Evolutionary conservation across 2,888 invertebrate genomes (phyloP).

Genomic region (Melipona bicolor): DNA sequence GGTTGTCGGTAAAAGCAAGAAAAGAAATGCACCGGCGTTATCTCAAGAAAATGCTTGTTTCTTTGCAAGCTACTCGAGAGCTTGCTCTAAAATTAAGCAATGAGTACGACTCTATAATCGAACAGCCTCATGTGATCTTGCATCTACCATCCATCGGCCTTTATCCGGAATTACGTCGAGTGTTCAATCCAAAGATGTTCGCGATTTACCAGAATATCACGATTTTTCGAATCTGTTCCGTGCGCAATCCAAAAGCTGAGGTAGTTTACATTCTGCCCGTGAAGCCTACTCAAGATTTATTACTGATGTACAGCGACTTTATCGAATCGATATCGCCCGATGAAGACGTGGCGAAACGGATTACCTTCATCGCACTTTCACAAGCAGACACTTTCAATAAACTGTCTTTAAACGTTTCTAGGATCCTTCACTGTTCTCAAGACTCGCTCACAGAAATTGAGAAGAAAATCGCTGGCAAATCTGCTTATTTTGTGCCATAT

Average conservation of each 20-base stretch:
- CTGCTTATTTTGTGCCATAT: slow-evolving; percentile 67
- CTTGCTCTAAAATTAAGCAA: slow-evolving; percentile 49
- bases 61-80: slow-evolving; percentile 38
- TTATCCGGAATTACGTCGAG: slow-evolving; percentile 60
- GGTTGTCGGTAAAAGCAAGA: slow-evolving; percentile 62
- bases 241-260: slow-evolving; percentile 59
- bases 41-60: slow-evolving; percentile 61
- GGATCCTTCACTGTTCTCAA: slow-evolving; percentile 71
- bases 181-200: slow-evolving; percentile 48
- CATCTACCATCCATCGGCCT: slow-evolving; percentile 69
- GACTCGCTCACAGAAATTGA: slow-evolving; percentile 57
- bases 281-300: slow-evolving; percentile 55
- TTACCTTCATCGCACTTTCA: slow-evolving; percentile 66
- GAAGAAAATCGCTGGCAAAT: slow-evolving; percentile 51
- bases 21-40: slow-evolving; percentile 66
- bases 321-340: slow-evolving; percentile 61
- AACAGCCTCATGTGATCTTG: slow-evolving; percentile 63
- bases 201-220: slow-evolving; percentile 63
- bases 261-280: slow-evolving; percentile 71
- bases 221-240: slow-evolving; percentile 62
- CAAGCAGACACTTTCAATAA: slow-evolving; percentile 55
- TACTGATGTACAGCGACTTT: slow-evolving; percentile 69
- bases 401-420: slow-evolving; percentile 64
- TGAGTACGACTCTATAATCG: slow-evolving; percentile 47
- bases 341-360: slow-evolving; percentile 49